A percentile compares a stretch with the other conserved stretches of the same genome.
phyloP scores from a whole-genome alignment of 2,888 invertebrate species.

The Orthosia cruda region DNA sequence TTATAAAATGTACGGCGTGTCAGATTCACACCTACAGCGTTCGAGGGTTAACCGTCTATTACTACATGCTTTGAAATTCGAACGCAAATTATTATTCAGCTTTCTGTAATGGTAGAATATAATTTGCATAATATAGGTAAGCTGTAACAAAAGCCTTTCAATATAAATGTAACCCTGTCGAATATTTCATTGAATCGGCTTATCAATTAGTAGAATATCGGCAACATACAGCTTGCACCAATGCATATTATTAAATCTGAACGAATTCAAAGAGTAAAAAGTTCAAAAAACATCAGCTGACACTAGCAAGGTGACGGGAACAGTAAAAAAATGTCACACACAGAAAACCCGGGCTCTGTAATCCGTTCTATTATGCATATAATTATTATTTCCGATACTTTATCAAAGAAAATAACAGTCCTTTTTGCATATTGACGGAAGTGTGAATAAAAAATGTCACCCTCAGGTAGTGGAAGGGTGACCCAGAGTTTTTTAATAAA shows the following conservation, averaged over 20 bases:
- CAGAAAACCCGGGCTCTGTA: constrained; percentile 85
- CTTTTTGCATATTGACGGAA: constrained; percentile 91
- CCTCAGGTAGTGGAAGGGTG: constrained; percentile 89
- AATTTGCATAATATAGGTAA: constrained; percentile 66
- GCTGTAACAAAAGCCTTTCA: constrained; percentile 63
- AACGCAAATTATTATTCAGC: constrained; percentile 32
- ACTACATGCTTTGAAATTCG: constrained; percentile 45
- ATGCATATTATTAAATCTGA: constrained; percentile 86
- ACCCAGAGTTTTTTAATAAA: constrained; percentile 85
- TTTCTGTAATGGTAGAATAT: constrained; percentile 40
- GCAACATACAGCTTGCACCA: constrained; percentile 83
- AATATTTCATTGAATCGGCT: constrained; percentile 74
- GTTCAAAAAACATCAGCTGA: constrained; percentile 83
- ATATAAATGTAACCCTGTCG: constrained; percentile 74
- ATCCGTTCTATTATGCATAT: constrained; percentile 91
- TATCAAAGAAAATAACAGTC: constrained; percentile 91
- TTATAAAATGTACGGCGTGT: constrained; percentile 84
- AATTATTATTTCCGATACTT: constrained; percentile 91
- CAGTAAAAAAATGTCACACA: constrained; percentile 85
- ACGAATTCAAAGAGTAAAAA: constrained; percentile 79
- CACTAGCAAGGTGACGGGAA: constrained; percentile 89
- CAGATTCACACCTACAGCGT: constrained; percentile 86
- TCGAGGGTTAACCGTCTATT: constrained; percentile 87
- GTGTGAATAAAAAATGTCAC: constrained; percentile 91
- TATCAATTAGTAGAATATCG: constrained; percentile 84